phyloP scores from a whole-genome alignment of 1,140 invertebrate species.

The Notospermus geniculatus region DNA sequence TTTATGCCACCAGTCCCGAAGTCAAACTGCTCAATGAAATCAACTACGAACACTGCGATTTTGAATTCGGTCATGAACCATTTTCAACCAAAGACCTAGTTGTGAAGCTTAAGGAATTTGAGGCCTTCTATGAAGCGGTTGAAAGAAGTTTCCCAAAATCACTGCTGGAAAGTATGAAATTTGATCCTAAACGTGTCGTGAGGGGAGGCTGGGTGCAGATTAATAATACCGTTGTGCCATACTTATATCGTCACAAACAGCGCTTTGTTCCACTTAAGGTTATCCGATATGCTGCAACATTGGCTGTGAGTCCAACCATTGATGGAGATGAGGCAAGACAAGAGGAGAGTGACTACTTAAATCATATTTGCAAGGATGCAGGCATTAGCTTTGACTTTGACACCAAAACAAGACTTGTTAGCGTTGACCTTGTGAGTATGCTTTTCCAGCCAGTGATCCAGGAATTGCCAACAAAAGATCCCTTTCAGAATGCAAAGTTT shows the following conservation, averaged over 20 bases:
- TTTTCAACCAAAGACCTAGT: conserved; percentile 88
- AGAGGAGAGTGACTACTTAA: conserved; percentile 42
- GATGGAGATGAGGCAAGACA: conserved; percentile 32
- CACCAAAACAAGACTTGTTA: conserved; percentile 43
- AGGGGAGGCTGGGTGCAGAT: conserved; percentile 91
- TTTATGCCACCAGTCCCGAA: conserved; percentile 89
- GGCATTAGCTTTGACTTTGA: conserved; percentile 47
- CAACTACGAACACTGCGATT: conserved; percentile 87
- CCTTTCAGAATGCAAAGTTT: conserved; percentile 47
- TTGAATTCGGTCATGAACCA: conserved; percentile 81
- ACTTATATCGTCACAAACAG: conserved; percentile 71
- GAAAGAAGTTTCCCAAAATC: conserved; percentile 70
- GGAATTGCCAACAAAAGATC: conserved; percentile 45
- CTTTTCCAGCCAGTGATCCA: conserved; percentile 35
- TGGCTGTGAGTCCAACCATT: conserved; percentile 31
- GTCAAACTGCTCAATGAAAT: conserved; percentile 89
- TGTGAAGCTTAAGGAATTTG: conserved; percentile 79
- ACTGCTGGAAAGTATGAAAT: conserved; percentile 73
- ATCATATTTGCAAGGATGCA: conserved; percentile 44
- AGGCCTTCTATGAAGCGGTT: conserved; percentile 76
- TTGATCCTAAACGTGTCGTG: conserved; percentile 62
- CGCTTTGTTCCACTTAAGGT: conserved; percentile 83
- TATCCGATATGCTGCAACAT: conserved; percentile 47
- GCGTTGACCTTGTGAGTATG: conserved; percentile 34
- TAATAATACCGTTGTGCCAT: conserved; percentile 90